Percentiles rank a stretch among this genome's conserved stretches.
Conservation (phyloP, 2,797 vertebrate species). For the Tarsius wallacei region DNA sequence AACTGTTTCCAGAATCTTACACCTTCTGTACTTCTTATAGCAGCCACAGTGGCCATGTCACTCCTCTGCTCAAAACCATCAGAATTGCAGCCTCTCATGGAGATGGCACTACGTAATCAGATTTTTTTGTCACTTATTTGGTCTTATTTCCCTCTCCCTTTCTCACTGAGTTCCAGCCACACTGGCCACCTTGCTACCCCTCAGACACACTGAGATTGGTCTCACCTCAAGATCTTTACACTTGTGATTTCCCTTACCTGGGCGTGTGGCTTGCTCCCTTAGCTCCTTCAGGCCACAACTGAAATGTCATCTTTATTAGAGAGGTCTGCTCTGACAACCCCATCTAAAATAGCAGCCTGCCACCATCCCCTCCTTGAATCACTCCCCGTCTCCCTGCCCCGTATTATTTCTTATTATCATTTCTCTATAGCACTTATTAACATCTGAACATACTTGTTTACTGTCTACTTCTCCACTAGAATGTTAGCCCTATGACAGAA, state of each 20-base stretch:
- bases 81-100: background rate
- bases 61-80: background rate
- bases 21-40: background rate
- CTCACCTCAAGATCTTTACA: background rate
- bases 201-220: background rate
- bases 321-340: background rate
- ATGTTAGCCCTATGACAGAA: background rate
- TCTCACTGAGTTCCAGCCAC: background rate
- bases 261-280: background rate
- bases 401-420: background rate
- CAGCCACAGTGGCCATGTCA: background rate
- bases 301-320: slow-evolving; percentile 7
- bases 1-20: background rate
- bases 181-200: background rate
- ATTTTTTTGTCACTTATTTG: background rate
- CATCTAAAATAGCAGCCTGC: background rate
- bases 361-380: background rate
- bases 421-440: background rate
- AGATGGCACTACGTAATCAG: background rate
- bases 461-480: background rate
- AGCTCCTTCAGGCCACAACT: background rate
- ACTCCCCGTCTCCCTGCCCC: background rate
- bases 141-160: background rate
- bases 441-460: background rate
- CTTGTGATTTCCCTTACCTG: background rate